Evolutionary conservation across 2,113 vertebrate species (phyloP).

Genomic region (Ceratotherium simum): DNA sequence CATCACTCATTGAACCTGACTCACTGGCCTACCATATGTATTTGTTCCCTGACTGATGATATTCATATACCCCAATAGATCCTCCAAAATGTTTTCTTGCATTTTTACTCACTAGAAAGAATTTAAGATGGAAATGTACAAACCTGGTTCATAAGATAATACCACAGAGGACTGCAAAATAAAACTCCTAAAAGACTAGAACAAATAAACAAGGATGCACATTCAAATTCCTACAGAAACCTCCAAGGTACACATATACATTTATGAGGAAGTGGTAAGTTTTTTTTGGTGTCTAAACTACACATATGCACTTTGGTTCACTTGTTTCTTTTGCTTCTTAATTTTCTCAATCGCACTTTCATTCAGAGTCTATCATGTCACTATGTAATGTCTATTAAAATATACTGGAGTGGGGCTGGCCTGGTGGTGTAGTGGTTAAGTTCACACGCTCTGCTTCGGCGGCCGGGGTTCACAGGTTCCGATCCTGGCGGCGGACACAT

Average conservation of each 20-base stretch:
- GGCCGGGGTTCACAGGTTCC: no score
- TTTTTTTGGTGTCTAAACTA: neutral
- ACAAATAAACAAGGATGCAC: neutral
- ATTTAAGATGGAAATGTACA: neutral
- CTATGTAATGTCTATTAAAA: neutral
- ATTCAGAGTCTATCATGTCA: neutral
- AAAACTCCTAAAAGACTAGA: neutral
- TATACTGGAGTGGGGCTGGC: no score
- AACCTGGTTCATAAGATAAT: slow-evolving; percentile 12
- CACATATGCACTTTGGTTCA: neutral
- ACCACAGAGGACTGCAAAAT: neutral
- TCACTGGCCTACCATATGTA: neutral
- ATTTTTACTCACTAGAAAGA: neutral
- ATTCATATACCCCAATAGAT: neutral
- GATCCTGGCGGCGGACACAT: no score
- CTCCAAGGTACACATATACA: neutral
- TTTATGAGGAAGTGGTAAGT: neutral
- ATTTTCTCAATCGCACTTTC: neutral
- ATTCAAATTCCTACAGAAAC: neutral
- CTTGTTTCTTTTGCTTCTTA: neutral
- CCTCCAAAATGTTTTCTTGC: neutral
- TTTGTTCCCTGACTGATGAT: neutral
- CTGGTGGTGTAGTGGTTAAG: no score
- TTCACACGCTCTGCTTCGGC: no score
- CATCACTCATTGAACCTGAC: neutral